These are phyloP conservation scores for Pristionchus exspectatus DNA, from an alignment of 2,888 invertebrate genomes.

Conservation along the genomic window DNA sequence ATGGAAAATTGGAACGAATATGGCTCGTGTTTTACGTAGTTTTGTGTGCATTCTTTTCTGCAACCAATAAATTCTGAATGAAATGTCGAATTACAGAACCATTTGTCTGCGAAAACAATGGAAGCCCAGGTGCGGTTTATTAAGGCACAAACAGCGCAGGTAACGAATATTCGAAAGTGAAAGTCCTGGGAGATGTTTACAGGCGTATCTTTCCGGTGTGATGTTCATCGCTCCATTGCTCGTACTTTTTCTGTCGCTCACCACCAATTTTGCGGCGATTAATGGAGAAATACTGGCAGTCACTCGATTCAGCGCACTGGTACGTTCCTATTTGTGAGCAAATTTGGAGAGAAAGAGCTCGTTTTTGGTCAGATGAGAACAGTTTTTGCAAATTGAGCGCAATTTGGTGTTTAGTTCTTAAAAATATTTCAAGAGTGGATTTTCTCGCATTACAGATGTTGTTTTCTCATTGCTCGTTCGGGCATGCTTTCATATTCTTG, in stretches of 20 bases:
- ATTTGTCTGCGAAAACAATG: not conserved
- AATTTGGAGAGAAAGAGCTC: no score
- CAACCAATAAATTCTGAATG: not conserved
- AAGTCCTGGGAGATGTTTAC: not conserved
- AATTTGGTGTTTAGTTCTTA: no score
- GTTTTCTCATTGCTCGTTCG: constrained; percentile 8
- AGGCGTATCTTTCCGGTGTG: not conserved
- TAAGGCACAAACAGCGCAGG: not conserved
- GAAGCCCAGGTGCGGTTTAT: not conserved
- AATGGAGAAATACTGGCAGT: not conserved
- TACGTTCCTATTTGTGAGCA: not conserved
- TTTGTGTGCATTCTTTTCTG: no score
- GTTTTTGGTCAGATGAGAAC: no score
- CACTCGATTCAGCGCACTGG: not conserved
- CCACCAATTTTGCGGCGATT: not conserved
- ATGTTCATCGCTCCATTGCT: not conserved
- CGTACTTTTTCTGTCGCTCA: not conserved
- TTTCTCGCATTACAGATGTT: constrained; percentile 10
- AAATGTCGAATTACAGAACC: not conserved
- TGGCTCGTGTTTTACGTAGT: no score
- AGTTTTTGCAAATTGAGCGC: no score
- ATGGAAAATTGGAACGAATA: not conserved
- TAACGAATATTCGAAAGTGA: not conserved
- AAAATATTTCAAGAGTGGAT: no score
- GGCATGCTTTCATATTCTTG: not conserved